Evolutionary conservation across 2,113 vertebrate species (phyloP), one percentile per base, ranked within the genome.

Genomic region (Reinhardtius hippoglossoides): DNA sequence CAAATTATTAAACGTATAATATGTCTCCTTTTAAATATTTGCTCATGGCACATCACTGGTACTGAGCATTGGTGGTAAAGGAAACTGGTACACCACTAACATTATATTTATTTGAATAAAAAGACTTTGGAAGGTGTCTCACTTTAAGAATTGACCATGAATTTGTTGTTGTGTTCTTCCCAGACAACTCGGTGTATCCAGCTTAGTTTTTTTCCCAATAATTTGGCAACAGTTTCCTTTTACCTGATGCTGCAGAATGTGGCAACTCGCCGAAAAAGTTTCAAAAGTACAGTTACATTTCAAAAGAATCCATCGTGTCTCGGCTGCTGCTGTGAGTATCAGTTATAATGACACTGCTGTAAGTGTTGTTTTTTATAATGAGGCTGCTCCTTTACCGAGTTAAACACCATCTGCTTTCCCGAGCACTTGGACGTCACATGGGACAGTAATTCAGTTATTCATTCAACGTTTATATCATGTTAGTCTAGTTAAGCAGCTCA

Each of bases 331-430:
- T 48, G 44, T 48, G 15, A 48, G 18, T 24, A 24, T 50, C 50
- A 2, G 50, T 20, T 20, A 52, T 52, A 52, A 52, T 26, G 10
- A 24, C 23, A 24, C 23, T 56, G 21, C 54, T 86, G 54, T 60
- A 67, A 52, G 61, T 57, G 63, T 65, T 82, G 57, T 60, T 78
- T 67, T 62, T 76, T 46, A 48, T 60, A 66, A 55, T 76, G 44
- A 48, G 16, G 14, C 44, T 48, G 13, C 44, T 71, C 37, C 48
- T 61, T 55, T 71, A 76, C 59, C n/a, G 46, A 66, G n/a, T 71
- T 21, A 21, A 78, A 73, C 71, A 50, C 70, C 66, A 74, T 66
- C 55, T 78, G 81, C 54, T 75, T 61, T 78, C 60, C 66, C 1
- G 15, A 65, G 55, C 9, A 18, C 44, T 61, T 66, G 46, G 63